Evolutionary conservation across 2,113 vertebrate genomes (phyloP).

Genomic region (Colistium nudipinnis): DNA sequence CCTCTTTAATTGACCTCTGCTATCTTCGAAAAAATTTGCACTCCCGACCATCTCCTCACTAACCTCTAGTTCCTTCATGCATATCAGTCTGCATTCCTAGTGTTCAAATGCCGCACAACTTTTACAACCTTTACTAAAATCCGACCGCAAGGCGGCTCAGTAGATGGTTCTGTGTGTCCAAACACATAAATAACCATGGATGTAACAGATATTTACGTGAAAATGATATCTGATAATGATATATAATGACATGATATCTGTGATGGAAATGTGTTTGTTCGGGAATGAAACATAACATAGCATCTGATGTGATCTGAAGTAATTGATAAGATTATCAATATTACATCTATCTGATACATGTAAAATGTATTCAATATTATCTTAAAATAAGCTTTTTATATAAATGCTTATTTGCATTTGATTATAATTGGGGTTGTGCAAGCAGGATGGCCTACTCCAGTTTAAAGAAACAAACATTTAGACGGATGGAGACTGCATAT

Average conservation of each 20-base stretch:
- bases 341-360: not conserved
- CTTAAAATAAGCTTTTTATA: no score
- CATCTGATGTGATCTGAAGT: not conserved
- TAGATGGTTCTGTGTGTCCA: conserved; percentile 7
- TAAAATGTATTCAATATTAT: no score
- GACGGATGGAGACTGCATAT: not conserved
- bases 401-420: not conserved
- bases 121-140: conserved; percentile 14
- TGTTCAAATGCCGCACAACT: conserved; percentile 20
- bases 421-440: not conserved
- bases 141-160: not conserved
- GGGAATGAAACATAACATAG: not conserved
- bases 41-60: not conserved
- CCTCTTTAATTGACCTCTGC: conserved; percentile 26
- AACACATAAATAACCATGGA: conserved; percentile 6
- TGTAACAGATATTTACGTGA: not conserved
- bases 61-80: conserved; percentile 1
- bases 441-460: no score
- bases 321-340: not conserved
- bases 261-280: not conserved
- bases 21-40: conserved; percentile 45
- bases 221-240: not conserved
- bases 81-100: conserved; percentile 26
- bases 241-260: no score
- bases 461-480: conserved; percentile 18